A percentile compares a stretch with the other conserved stretches of the same genome.
Evolutionary conservation across 2,113 vertebrate species (phyloP).

Genomic region (Irena cyanogastra): DNA sequence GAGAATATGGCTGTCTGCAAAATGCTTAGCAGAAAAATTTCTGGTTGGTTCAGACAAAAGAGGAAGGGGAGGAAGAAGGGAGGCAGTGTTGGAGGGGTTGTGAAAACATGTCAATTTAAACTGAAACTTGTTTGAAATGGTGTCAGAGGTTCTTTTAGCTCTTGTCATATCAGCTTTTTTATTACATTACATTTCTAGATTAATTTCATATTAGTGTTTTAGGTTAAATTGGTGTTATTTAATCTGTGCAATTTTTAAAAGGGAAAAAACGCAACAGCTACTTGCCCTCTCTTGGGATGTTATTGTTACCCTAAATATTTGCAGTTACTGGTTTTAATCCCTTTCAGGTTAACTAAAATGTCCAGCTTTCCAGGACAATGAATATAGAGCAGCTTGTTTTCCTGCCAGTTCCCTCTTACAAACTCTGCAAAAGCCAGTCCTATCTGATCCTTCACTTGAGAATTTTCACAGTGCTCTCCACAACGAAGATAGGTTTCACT

Average conservation of each 20-base stretch:
- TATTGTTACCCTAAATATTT: background rate
- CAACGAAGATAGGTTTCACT: background rate
- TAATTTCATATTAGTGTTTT: constrained; percentile 13
- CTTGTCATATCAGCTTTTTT: constrained; percentile 39
- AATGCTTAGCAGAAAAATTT: background rate
- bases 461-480: background rate
- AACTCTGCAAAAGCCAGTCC: background rate
- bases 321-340: background rate
- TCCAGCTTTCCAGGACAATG: background rate
- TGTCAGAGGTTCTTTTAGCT: constrained; percentile 5
- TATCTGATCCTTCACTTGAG: background rate
- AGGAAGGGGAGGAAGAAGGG: background rate
- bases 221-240: constrained; percentile 30
- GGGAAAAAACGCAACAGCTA: background rate
- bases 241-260: background rate
- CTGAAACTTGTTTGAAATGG: constrained; percentile 16
- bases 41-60: background rate
- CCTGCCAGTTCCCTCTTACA: background rate
- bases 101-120: constrained; percentile 45
- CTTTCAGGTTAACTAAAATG: background rate
- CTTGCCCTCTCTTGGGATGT: background rate
- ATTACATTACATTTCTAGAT: constrained; percentile 14
- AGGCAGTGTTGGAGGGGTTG: background rate
- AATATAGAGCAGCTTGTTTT: background rate
- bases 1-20: background rate